Conservation (phyloP, 2,113 vertebrate genomes). For the Heptranchias perlo region DNA sequence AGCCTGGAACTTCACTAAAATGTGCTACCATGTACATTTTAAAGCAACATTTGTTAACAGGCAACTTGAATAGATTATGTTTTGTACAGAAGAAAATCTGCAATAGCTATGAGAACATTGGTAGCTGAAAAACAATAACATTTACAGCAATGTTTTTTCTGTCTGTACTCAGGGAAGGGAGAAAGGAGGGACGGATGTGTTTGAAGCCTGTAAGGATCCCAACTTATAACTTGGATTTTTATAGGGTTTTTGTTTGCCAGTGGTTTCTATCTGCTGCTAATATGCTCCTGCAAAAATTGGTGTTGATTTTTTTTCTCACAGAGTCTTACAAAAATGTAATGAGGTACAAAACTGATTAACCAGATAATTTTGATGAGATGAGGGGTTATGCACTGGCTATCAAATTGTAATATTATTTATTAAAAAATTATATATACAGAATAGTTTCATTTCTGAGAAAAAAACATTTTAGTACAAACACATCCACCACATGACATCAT, state of each 20-base stretch:
- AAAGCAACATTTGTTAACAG: background rate
- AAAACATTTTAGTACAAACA: background rate
- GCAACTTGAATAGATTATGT: background rate
- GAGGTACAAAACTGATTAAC: background rate
- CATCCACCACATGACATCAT: background rate
- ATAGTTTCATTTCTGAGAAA: background rate
- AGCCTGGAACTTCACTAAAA: background rate
- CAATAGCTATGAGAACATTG: background rate
- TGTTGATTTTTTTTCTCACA: slow-evolving; percentile 1
- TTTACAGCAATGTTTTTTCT: background rate
- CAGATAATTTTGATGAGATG: background rate
- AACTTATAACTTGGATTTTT: background rate
- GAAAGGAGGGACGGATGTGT: background rate
- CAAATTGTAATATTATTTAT: background rate
- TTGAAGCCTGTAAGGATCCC: background rate
- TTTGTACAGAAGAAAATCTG: background rate
- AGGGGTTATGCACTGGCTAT: background rate
- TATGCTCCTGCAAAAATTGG: background rate
- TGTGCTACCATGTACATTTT: background rate
- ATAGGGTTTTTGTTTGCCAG: background rate
- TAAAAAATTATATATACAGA: background rate
- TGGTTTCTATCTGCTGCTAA: background rate
- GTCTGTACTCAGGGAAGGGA: background rate
- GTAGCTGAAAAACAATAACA: background rate
- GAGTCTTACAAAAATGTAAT: slow-evolving; percentile 8